These are phyloP conservation scores for Neodontobutis hainanensis DNA, from an alignment of 2,113 vertebrate species.

Conservation along the genomic window DNA sequence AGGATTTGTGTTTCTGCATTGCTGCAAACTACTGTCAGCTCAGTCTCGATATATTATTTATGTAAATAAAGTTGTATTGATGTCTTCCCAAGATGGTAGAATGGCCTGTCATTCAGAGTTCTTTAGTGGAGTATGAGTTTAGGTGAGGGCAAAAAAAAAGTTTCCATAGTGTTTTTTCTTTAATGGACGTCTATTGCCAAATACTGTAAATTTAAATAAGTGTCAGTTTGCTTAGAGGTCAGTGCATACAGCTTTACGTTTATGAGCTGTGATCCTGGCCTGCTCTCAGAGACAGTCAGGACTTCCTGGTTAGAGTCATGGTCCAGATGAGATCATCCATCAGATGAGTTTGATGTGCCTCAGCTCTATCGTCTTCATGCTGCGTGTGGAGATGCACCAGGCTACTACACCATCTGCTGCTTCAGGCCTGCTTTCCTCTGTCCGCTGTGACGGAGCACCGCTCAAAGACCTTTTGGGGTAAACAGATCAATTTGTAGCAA, in stretches of 20 bases:
- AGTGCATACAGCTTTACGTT: no score
- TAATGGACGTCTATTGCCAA: no score
- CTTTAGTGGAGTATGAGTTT: no score
- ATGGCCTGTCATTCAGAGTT: no score
- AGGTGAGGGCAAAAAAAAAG: no score
- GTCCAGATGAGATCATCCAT: conserved; percentile 31
- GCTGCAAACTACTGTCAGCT: no score
- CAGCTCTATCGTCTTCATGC: conserved; percentile 13
- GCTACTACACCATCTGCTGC: conserved; percentile 49
- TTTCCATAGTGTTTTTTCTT: no score
- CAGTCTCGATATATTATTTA: no score
- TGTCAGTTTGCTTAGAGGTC: neutral
- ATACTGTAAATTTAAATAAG: no score
- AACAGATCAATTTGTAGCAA: conserved; percentile 11
- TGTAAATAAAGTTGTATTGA: no score
- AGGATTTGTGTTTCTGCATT: neutral
- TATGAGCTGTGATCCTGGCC: neutral
- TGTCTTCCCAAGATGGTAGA: no score
- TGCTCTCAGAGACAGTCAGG: conserved; percentile 16
- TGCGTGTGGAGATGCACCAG: conserved; percentile 12
- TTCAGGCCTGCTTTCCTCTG: conserved; percentile 9
- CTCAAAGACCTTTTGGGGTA: conserved; percentile 12
- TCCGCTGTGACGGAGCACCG: conserved; percentile 5
- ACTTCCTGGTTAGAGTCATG: neutral
- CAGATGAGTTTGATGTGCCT: conserved; percentile 17